Evolutionary conservation across 2,888 invertebrate species (phyloP).

Genomic region (Cataglyphis cursor): DNA sequence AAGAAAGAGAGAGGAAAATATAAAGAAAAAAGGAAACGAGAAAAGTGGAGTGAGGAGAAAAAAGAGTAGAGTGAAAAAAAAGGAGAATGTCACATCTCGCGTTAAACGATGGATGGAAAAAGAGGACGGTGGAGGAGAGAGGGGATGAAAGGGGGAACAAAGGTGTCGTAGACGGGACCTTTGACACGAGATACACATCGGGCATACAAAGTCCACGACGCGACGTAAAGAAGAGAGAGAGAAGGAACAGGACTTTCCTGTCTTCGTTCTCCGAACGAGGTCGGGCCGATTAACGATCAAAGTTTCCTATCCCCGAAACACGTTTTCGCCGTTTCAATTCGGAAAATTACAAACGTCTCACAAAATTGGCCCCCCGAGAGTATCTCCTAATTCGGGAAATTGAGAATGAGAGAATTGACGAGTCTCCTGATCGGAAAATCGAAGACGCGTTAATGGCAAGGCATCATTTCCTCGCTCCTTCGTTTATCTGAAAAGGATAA

Average conservation of each 20-base stretch:
- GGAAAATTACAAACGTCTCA: slow-evolving; percentile 3
- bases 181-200: slow-evolving; percentile 43
- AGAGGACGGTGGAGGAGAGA: background rate
- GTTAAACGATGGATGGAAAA: slow-evolving; percentile 13
- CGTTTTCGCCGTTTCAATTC: slow-evolving; percentile 28
- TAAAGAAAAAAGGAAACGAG: background rate
- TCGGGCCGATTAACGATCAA: slow-evolving; percentile 19
- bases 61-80: background rate
- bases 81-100: background rate
- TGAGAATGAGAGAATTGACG: slow-evolving; percentile 2
- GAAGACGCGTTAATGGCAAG: slow-evolving; percentile 7
- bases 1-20: background rate
- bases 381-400: background rate
- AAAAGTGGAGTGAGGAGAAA: background rate
- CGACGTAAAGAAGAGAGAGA: background rate
- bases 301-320: background rate
- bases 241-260: background rate
- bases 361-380: background rate
- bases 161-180: slow-evolving; percentile 39
- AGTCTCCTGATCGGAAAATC: slow-evolving; percentile 10
- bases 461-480: background rate
- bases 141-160: background rate
- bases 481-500: background rate
- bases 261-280: slow-evolving; percentile 16
- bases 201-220: slow-evolving; percentile 26